A percentile compares a stretch with the other conserved stretches of the same genome.
Evolutionary conservation across 2,888 invertebrate genomes (phyloP).

Genomic region (Aleiodes alternator): DNA sequence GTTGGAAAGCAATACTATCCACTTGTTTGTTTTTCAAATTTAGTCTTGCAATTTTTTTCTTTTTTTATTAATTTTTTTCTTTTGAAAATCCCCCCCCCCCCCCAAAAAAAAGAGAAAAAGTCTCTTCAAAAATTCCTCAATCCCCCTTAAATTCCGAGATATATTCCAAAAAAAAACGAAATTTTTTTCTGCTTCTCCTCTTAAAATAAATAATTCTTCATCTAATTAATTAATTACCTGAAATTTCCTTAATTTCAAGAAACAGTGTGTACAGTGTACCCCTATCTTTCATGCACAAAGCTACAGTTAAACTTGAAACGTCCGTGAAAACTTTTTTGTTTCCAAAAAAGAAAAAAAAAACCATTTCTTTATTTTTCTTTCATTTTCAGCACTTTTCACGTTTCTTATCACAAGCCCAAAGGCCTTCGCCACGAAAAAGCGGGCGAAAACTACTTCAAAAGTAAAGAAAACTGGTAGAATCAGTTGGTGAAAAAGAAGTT

Average conservation of each 20-base stretch:
- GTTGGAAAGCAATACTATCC: no score
- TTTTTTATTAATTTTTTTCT: no score
- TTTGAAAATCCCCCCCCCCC: no score
- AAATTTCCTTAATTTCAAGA: background rate
- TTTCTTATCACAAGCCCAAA: conserved; percentile 15
- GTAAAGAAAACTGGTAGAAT: conserved; percentile 14
- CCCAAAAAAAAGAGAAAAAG: no score
- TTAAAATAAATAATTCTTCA: background rate
- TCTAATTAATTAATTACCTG: background rate
- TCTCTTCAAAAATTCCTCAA: no score
- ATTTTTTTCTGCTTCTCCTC: no score
- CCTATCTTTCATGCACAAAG: conserved; percentile 34
- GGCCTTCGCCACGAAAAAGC: background rate
- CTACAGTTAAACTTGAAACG: conserved; percentile 23
- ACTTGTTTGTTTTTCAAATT: no score
- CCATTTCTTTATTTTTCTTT: conserved; percentile 1
- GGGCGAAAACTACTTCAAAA: conserved; percentile 17
- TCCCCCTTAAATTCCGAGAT: no score
- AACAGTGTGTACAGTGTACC: conserved; percentile 11
- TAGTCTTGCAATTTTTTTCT: no score
- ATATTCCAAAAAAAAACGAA: no score
- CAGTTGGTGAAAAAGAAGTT: background rate
- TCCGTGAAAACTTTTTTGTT: conserved; percentile 20
- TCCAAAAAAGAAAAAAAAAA: background rate
- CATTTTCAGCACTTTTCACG: conserved; percentile 13